These are phyloP conservation scores for Eumacrocentrus americanus DNA, from an alignment of 2,888 invertebrate species.

Conservation along the genomic window DNA sequence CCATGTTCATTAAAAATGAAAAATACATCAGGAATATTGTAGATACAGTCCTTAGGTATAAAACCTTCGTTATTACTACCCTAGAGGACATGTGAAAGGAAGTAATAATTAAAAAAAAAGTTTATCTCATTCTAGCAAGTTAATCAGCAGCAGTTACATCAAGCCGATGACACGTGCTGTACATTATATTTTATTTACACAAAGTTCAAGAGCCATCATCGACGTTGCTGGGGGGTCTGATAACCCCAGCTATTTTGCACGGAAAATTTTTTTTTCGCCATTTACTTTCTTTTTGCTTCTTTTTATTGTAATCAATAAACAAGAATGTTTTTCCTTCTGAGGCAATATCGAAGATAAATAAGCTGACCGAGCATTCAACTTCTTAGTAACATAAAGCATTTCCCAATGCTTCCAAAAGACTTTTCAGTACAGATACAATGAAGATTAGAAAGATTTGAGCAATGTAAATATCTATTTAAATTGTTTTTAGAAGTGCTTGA, in stretches of 20 bases:
- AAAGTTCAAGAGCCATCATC: slow-evolving; percentile 27
- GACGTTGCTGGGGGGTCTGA: slow-evolving; percentile 29
- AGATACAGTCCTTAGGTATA: no score
- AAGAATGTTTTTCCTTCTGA: no score
- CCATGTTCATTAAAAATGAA: background rate
- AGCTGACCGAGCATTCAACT: background rate
- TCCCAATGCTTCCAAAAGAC: no score
- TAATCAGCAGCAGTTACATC: background rate
- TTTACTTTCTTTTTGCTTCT: background rate
- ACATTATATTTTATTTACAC: background rate
- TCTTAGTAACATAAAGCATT: background rate
- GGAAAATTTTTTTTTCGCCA: slow-evolving; percentile 7
- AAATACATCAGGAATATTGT: background rate
- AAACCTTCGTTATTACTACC: no score
- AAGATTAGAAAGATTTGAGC: background rate
- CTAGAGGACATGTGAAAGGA: background rate
- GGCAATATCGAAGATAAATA: no score
- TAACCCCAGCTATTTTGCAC: slow-evolving; percentile 26
- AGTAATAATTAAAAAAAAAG: background rate
- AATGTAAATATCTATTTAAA: no score
- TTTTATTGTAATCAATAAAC: background rate
- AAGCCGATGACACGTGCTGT: background rate
- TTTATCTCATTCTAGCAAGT: no score
- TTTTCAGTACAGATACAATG: no score
- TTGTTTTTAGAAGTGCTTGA: no score